Conservation (phyloP, 1,140 invertebrate species). For the Drosophila willistoni region DNA sequence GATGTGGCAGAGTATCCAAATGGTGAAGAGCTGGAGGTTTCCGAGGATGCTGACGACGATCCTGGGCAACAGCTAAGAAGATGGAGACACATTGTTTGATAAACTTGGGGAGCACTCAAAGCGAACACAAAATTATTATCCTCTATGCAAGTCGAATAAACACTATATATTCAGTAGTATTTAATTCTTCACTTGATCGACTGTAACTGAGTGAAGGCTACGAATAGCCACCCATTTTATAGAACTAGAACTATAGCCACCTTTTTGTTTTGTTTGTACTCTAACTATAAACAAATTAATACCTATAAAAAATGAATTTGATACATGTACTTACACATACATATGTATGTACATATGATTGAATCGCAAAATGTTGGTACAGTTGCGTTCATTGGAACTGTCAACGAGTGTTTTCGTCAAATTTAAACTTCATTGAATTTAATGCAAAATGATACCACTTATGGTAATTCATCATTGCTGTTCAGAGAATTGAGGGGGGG, state of each 20-base stretch:
- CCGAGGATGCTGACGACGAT: not conserved
- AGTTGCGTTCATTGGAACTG: conserved; percentile 25
- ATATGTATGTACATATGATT: not conserved
- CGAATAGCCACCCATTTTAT: not conserved
- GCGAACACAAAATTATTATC: not conserved
- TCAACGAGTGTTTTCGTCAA: not conserved
- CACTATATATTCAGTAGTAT: not conserved
- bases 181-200: not conserved
- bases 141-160: too few species aligned
- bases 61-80: not conserved
- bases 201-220: not conserved
- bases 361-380: not conserved
- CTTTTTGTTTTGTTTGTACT: too few species aligned
- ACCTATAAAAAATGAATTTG: too few species aligned
- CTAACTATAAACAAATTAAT: too few species aligned
- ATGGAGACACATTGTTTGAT: not conserved
- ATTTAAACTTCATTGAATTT: conserved; percentile 13
- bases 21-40: not conserved
- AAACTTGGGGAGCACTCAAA: not conserved
- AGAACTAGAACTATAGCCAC: not conserved
- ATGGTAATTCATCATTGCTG: conserved; percentile 30
- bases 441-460: conserved; percentile 51
- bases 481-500: conserved; percentile 18
- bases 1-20: not conserved
- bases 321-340: too few species aligned